phyloP scores from a whole-genome alignment of 2,888 invertebrate species.

The Cataglyphis rosenhaueri region DNA sequence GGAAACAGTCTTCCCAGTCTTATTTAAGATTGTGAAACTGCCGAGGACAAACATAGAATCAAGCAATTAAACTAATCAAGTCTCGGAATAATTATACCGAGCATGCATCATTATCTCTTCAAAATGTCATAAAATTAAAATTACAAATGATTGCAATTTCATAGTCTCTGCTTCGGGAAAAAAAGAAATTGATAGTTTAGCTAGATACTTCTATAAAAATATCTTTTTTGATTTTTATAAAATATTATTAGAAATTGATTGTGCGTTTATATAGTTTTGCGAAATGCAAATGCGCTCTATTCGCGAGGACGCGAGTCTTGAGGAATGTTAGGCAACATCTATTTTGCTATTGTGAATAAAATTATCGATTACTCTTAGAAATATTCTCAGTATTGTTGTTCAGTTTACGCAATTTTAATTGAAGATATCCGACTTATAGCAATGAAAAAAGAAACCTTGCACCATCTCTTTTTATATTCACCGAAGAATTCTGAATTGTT shows the following conservation, averaged over 20 bases:
- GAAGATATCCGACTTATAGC: constrained; percentile 81
- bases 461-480: constrained; percentile 52
- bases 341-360: constrained; percentile 45
- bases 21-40: constrained; percentile 27
- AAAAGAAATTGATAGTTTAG: not conserved
- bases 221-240: not conserved
- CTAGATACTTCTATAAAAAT: constrained; percentile 1
- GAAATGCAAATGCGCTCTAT: not conserved
- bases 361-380: constrained; percentile 66
- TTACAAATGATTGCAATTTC: not conserved
- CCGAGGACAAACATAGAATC: not conserved
- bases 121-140: constrained; percentile 6
- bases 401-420: constrained; percentile 81
- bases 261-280: not conserved
- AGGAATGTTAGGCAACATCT: not conserved
- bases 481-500: constrained; percentile 57
- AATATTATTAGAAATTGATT: not conserved
- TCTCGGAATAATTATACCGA: constrained; percentile 30
- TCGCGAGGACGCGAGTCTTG: not conserved
- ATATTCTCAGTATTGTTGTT: constrained; percentile 84
- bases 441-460: constrained; percentile 67
- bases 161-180: not conserved
- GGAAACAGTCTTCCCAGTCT: not conserved
- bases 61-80: not conserved
- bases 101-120: constrained; percentile 8